Percentiles rank a stretch among this genome's conserved stretches.
phyloP scores from a whole-genome alignment of 1,140 invertebrate genomes.

The Zaprionus taronus region DNA sequence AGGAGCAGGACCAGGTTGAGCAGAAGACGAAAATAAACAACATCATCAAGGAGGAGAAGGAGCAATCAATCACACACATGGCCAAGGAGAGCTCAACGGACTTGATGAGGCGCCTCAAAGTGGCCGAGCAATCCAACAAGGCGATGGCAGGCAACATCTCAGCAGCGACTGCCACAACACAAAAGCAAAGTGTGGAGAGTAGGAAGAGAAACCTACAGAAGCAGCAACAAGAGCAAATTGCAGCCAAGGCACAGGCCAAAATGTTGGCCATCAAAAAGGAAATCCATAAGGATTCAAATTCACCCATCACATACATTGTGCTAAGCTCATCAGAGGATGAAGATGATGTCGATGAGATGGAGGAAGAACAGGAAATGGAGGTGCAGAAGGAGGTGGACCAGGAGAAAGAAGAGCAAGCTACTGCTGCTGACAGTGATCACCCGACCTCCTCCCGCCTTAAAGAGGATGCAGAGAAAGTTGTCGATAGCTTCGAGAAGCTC shows the following conservation, averaged over 20 bases:
- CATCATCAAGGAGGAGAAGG: neutral
- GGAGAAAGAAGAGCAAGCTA: neutral
- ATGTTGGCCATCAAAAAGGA: neutral
- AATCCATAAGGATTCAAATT: conserved; percentile 9
- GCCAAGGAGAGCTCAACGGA: conserved; percentile 33
- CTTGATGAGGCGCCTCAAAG: conserved; percentile 40
- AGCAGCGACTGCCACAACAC: neutral
- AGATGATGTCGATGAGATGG: conserved; percentile 5
- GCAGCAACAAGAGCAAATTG: neutral
- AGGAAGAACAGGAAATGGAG: neutral
- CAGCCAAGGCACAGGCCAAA: neutral
- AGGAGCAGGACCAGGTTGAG: neutral
- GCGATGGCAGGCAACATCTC: neutral
- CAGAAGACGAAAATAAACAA: too few relatives aligned
- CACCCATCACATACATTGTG: conserved; percentile 24
- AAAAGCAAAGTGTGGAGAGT: neutral
- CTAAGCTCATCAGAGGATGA: conserved; percentile 57
- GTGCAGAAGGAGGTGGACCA: neutral
- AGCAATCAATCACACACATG: conserved; percentile 2
- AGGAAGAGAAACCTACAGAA: neutral
- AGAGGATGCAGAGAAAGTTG: conserved; percentile 55
- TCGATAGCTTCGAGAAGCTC: conserved; percentile 74
- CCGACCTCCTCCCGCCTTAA: conserved; percentile 33
- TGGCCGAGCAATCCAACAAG: conserved; percentile 34
- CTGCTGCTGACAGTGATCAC: conserved; percentile 29